Evolutionary conservation across 2,888 invertebrate genomes (phyloP).

Genomic region (Cosmia trapezina): DNA sequence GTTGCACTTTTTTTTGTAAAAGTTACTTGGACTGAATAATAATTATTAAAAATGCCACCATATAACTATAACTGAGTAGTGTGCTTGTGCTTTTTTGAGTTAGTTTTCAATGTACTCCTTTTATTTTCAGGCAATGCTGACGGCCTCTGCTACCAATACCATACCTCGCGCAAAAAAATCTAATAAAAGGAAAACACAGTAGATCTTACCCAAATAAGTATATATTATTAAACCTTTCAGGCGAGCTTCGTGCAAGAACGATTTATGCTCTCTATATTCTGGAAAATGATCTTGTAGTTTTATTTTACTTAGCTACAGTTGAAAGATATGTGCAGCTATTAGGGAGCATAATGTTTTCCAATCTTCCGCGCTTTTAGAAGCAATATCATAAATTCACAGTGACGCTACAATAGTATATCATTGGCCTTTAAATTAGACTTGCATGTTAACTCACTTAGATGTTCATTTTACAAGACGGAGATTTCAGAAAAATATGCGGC

Average conservation of each 20-base stretch:
- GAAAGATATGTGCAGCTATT: conserved; percentile 43
- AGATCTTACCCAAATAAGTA: conserved; percentile 69
- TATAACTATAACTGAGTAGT: conserved; percentile 53
- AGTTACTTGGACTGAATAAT: conserved; percentile 15
- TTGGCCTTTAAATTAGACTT: conserved; percentile 34
- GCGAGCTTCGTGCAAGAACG: conserved; percentile 41
- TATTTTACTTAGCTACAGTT: conserved; percentile 28
- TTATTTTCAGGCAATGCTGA: conserved; percentile 92
- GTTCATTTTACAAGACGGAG: conserved; percentile 1
- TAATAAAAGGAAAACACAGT: conserved; percentile 93
- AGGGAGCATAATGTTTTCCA: conserved; percentile 49
- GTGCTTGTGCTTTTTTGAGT: conserved; percentile 81
- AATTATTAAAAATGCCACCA: conserved; percentile 41
- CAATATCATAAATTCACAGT: conserved; percentile 21
- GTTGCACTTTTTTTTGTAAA: conserved; percentile 42
- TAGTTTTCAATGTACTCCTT: conserved; percentile 83
- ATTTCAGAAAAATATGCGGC: neutral
- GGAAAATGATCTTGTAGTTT: conserved; percentile 21
- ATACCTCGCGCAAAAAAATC: conserved; percentile 94
- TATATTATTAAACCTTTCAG: conserved; percentile 50
- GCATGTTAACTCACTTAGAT: conserved; percentile 45
- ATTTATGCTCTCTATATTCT: conserved; percentile 61
- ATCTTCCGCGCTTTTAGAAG: conserved; percentile 49
- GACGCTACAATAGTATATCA: conserved; percentile 25
- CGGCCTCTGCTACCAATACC: conserved; percentile 93